Evolutionary conservation across 2,888 invertebrate species (phyloP).

Genomic region (Zele albiditarsus): DNA sequence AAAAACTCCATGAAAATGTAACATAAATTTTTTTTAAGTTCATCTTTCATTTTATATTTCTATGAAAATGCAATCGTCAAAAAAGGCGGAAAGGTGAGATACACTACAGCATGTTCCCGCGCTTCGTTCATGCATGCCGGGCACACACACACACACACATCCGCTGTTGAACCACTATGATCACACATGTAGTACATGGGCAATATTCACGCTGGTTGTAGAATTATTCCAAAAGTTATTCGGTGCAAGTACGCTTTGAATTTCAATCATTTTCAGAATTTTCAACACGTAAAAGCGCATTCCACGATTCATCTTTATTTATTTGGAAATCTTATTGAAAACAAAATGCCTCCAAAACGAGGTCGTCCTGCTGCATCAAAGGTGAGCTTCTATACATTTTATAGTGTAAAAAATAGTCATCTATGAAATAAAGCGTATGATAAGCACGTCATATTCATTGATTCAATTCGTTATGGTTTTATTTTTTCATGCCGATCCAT

Average conservation of each 20-base stretch:
- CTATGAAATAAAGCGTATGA: neutral
- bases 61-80: no score
- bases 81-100: neutral
- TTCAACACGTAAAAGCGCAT: neutral
- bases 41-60: no score
- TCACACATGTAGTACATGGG: neutral
- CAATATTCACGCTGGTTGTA: neutral
- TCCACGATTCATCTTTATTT: neutral
- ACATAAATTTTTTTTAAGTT: no score
- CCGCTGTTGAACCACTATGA: neutral
- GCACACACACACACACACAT: neutral
- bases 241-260: neutral
- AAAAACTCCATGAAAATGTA: no score
- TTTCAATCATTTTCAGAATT: neutral
- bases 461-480: neutral
- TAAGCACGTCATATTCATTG: neutral
- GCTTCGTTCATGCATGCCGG: neutral
- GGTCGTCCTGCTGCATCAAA: slow-evolving; percentile 51
- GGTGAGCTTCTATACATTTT: slow-evolving; percentile 53
- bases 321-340: neutral
- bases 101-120: neutral
- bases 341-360: slow-evolving; percentile 62
- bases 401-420: neutral
- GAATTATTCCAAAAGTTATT: neutral
- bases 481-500: neutral